A percentile compares a stretch with the other conserved stretches of the same genome.
These are phyloP conservation scores for Octopus sinensis DNA, from an alignment of 1,140 invertebrate genomes.

Conservation along the genomic window DNA sequence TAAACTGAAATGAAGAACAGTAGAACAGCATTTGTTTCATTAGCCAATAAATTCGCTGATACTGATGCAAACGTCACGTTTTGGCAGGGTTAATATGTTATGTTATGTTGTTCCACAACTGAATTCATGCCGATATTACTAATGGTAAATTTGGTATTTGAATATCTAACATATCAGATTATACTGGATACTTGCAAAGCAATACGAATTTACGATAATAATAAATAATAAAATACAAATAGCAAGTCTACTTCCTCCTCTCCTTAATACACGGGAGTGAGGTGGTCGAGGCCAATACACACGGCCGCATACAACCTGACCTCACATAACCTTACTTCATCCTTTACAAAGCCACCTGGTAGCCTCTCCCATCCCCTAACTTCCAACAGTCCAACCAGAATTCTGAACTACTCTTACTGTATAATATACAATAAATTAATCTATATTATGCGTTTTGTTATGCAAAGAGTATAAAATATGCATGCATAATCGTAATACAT, in stretches of 20 bases:
- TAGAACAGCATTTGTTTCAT: slow-evolving; percentile 1
- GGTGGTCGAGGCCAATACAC: background rate
- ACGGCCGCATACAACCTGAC: background rate
- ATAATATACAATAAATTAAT: background rate
- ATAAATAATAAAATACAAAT: slow-evolving; percentile 8
- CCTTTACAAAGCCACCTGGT: slow-evolving; percentile 4
- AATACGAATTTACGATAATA: slow-evolving; percentile 2
- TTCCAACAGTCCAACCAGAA: background rate
- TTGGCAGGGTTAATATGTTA: background rate
- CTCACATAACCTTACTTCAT: slow-evolving; percentile 5
- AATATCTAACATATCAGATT: slow-evolving; percentile 8
- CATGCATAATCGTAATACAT: background rate
- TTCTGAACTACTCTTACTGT: background rate
- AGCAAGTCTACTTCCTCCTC: background rate
- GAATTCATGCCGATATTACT: slow-evolving; percentile 8
- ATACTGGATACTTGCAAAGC: background rate
- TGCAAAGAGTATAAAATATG: background rate
- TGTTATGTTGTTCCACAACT: background rate
- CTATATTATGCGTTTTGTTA: background rate
- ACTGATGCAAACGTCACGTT: slow-evolving; percentile 4
- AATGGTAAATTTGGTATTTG: slow-evolving; percentile 6
- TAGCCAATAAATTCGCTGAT: background rate
- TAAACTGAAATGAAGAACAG: background rate
- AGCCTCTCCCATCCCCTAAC: background rate
- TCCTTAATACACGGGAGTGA: background rate